Percentiles rank a stretch among this genome's conserved stretches.
Conservation (phyloP, 2,797 vertebrate genomes). For the Pantherophis vulpinus region DNA sequence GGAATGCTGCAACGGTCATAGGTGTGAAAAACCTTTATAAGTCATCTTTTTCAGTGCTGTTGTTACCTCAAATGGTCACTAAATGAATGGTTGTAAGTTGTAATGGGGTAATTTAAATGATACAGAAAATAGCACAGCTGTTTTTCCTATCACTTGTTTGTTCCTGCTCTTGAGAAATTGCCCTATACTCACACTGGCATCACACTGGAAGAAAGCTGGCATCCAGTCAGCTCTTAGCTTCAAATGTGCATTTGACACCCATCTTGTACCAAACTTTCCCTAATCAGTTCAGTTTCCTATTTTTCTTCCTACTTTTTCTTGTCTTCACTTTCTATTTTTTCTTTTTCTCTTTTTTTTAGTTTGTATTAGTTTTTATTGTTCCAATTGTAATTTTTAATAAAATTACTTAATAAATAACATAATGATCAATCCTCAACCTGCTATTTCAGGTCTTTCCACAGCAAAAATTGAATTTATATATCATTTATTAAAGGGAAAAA, state of each 20-base stretch:
- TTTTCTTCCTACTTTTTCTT: not conserved
- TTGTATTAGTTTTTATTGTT: not conserved
- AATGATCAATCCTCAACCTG: not conserved
- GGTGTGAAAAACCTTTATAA: not conserved
- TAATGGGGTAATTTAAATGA: not conserved
- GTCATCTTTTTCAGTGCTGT: not conserved
- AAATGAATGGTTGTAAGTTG: not conserved
- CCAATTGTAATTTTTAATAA: not conserved
- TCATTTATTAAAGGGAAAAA: not conserved
- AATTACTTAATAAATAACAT: not conserved
- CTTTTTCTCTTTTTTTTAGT: not conserved
- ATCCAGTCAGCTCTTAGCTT: not conserved
- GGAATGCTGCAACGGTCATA: not conserved
- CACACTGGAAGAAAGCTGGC: not conserved
- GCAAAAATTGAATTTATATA: not conserved
- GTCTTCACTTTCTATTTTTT: not conserved
- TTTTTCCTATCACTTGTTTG: not conserved
- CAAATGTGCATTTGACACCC: not conserved
- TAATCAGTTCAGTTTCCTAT: not conserved
- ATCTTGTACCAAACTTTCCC: not conserved
- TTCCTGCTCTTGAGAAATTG: not conserved
- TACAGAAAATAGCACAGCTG: not conserved
- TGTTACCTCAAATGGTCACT: not conserved
- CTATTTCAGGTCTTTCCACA: not conserved
- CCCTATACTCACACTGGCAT: not conserved